phyloP scores from a whole-genome alignment of 1,140 invertebrate genomes.

The Copidosoma floridanum region DNA sequence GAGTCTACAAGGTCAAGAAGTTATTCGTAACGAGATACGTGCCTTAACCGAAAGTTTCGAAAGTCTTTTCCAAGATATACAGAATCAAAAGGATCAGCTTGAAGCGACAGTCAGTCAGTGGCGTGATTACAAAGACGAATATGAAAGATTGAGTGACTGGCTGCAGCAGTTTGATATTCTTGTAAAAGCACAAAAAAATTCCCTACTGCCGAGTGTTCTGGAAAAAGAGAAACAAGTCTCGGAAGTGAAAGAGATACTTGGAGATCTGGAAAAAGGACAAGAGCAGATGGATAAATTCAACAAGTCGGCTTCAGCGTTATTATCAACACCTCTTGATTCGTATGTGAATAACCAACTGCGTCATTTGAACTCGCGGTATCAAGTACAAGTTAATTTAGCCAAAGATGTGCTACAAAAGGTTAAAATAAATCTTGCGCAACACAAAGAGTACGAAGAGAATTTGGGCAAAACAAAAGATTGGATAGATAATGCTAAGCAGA shows the following conservation, averaged over 20 bases:
- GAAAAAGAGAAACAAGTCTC: conserved; percentile 85
- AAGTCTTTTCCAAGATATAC: conserved; percentile 80
- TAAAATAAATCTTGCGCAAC: conserved; percentile 85
- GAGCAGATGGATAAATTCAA: conserved; percentile 83
- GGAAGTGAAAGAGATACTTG: conserved; percentile 75
- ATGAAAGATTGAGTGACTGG: conserved; percentile 89
- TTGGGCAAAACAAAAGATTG: conserved; percentile 78
- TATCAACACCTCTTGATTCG: conserved; percentile 83
- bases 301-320: conserved; percentile 69
- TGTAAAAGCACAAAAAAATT: conserved; percentile 86
- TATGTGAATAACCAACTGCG: conserved; percentile 89
- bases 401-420: conserved; percentile 93
- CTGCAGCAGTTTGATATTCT: conserved; percentile 89
- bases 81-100: conserved; percentile 79
- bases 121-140: conserved; percentile 90
- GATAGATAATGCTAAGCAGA: conserved; percentile 85
- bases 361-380: conserved; percentile 87
- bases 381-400: conserved; percentile 84
- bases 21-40: conserved; percentile 81
- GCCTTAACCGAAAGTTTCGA: conserved; percentile 82
- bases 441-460: conserved; percentile 79
- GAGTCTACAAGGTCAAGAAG: conserved; percentile 73
- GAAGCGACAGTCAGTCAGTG: conserved; percentile 80
- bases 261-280: conserved; percentile 76
- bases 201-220: conserved; percentile 74